Percentiles rank a stretch among this genome's conserved stretches.
phyloP scores from a whole-genome alignment of 2,113 vertebrate genomes.

The Scomber japonicus region DNA sequence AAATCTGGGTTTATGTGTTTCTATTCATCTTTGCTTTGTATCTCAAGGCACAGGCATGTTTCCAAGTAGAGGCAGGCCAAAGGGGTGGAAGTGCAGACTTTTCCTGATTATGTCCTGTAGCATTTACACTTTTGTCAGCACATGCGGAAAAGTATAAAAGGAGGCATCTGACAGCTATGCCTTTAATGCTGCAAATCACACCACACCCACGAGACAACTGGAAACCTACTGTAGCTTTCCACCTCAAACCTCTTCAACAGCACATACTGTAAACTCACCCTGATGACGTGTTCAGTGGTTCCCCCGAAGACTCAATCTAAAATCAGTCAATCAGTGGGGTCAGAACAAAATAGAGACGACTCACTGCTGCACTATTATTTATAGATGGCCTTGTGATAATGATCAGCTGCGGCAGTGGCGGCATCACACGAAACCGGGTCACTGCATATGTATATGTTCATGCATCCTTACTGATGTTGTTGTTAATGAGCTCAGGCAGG shows the following conservation, averaged over 20 bases:
- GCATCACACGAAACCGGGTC: slow-evolving; percentile 39
- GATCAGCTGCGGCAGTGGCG: slow-evolving; percentile 35
- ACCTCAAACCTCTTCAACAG: slow-evolving; percentile 1
- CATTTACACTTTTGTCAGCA: slow-evolving; percentile 21
- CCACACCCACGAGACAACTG: slow-evolving; percentile 23
- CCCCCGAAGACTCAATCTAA: slow-evolving; percentile 43
- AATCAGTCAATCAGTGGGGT: slow-evolving; percentile 55
- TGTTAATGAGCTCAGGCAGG: slow-evolving; percentile 44
- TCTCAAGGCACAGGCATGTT: background rate
- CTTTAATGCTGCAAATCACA: slow-evolving; percentile 24
- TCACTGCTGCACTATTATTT: slow-evolving; percentile 57
- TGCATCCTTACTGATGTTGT: slow-evolving; percentile 25
- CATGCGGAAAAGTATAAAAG: slow-evolving; percentile 19
- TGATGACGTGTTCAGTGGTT: slow-evolving; percentile 16
- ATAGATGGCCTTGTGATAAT: slow-evolving; percentile 48
- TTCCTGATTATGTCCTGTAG: slow-evolving; percentile 28
- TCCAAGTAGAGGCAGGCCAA: slow-evolving; percentile 30
- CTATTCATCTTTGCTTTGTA: slow-evolving; percentile 3
- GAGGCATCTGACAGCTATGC: slow-evolving; percentile 8
- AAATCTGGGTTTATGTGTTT: slow-evolving; percentile 15
- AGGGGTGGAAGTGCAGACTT: background rate
- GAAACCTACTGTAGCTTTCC: slow-evolving; percentile 4
- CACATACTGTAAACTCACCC: slow-evolving; percentile 12
- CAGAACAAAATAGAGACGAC: slow-evolving; percentile 48
- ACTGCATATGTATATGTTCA: slow-evolving; percentile 36